A percentile compares a stretch with the other conserved stretches of the same genome.
Evolutionary conservation across 2,888 invertebrate species (phyloP).

Genomic region (Lordiphosa fenestrarum): DNA sequence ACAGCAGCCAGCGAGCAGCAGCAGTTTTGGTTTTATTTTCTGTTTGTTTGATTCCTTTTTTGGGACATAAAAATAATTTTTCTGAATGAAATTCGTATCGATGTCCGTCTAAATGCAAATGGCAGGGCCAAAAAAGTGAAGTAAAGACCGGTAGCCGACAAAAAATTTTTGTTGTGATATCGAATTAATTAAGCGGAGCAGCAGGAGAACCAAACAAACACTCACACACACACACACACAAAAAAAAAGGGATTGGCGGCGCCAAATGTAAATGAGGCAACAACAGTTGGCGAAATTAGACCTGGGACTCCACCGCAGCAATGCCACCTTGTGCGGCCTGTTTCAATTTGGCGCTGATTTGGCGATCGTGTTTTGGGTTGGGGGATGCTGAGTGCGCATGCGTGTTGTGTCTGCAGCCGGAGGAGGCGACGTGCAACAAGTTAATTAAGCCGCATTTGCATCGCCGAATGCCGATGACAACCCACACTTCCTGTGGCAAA

Average conservation of each 20-base stretch:
- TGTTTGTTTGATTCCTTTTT: no score
- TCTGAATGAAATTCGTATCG: conserved; percentile 72
- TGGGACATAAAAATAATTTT: conserved; percentile 68
- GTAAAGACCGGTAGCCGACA: conserved; percentile 69
- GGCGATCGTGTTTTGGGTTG: conserved; percentile 54
- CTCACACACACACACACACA: no score
- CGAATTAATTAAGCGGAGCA: conserved; percentile 67
- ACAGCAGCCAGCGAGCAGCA: conserved; percentile 34
- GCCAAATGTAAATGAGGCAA: conserved; percentile 71
- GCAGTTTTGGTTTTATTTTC: conserved; percentile 1
- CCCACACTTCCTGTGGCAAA: conserved; percentile 66
- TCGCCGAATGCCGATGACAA: conserved; percentile 44
- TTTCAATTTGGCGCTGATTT: conserved; percentile 73
- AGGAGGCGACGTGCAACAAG: conserved; percentile 76
- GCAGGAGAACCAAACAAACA: conserved; percentile 18
- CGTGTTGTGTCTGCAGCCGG: conserved; percentile 55
- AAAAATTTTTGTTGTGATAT: conserved; percentile 67
- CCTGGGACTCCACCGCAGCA: conserved; percentile 13
- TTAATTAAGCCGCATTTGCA: conserved; percentile 79
- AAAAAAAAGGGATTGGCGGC: conserved; percentile 24
- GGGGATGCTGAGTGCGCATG: conserved; percentile 64
- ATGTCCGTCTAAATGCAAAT: conserved; percentile 66
- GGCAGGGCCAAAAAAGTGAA: conserved; percentile 39
- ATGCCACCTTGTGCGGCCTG: conserved; percentile 69
- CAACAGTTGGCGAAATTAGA: conserved; percentile 38